Percentiles rank a stretch among this genome's conserved stretches.
Evolutionary conservation across 2,888 invertebrate genomes (phyloP).

Genomic region (Troglohyphantes excavatus): DNA sequence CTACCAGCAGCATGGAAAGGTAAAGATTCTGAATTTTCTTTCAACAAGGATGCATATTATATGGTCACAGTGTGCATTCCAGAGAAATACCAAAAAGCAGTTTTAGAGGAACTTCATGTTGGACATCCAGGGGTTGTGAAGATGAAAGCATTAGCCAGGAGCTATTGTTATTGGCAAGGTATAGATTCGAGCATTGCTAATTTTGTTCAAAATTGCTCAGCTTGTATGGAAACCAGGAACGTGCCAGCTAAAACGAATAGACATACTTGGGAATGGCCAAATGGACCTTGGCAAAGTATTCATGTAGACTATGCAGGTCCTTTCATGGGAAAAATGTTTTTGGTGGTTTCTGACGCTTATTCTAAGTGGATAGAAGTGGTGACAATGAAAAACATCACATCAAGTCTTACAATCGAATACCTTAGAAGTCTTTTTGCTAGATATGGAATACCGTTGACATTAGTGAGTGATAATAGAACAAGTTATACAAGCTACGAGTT

Average conservation of each 20-base stretch:
- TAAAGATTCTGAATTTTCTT: not conserved
- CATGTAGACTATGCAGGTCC: conserved; percentile 62
- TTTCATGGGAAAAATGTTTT: conserved; percentile 41
- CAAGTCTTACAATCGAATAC: conserved; percentile 43
- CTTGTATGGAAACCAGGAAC: conserved; percentile 48
- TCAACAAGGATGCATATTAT: not conserved
- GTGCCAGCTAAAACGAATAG: conserved; percentile 43
- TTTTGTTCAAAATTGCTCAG: conserved; percentile 53
- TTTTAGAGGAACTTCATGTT: not conserved
- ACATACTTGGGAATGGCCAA: conserved; percentile 59
- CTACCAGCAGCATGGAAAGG: too few species aligned
- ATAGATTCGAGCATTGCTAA: conserved; percentile 54
- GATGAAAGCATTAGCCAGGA: conserved; percentile 60
- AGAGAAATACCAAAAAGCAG: not conserved
- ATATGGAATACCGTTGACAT: conserved; percentile 53
- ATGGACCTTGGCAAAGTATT: conserved; percentile 52
- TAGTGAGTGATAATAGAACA: not conserved
- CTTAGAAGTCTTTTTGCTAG: conserved; percentile 45
- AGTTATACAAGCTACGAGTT: too few species aligned
- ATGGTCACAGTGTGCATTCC: conserved; percentile 28
- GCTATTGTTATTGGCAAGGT: conserved; percentile 53
- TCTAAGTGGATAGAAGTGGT: conserved; percentile 55
- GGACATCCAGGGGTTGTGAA: conserved; percentile 57
- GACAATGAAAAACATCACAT: conserved; percentile 44
- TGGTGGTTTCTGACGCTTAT: conserved; percentile 47